Evolutionary conservation across 2,888 invertebrate genomes (phyloP).

Genomic region (Cephus sareptanus): DNA sequence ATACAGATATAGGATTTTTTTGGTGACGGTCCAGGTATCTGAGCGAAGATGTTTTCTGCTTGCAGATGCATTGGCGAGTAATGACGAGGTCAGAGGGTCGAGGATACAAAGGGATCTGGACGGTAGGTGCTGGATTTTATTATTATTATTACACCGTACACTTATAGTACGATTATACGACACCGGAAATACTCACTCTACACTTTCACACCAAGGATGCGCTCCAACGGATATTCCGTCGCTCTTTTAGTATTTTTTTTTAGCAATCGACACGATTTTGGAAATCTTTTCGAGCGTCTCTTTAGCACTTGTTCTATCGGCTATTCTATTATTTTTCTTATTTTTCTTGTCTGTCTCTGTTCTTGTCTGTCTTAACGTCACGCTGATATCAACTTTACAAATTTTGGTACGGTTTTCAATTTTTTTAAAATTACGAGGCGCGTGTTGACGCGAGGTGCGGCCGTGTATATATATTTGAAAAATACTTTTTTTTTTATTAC

Average conservation of each 20-base stretch:
- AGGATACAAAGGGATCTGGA: slow-evolving; percentile 56
- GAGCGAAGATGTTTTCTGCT: not conserved
- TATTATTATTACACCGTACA: slow-evolving; percentile 15
- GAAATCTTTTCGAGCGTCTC: slow-evolving; percentile 4
- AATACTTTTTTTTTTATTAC: slow-evolving; percentile 6
- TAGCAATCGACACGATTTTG: not conserved
- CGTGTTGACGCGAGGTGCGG: slow-evolving; percentile 62
- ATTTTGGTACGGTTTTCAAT: not conserved
- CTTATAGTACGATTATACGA: slow-evolving; percentile 28
- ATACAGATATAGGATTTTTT: not conserved
- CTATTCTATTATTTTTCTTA: slow-evolving; percentile 20
- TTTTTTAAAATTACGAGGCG: slow-evolving; percentile 35
- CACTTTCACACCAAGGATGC: slow-evolving; percentile 24
- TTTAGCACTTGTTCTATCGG: not conserved
- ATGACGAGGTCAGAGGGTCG: slow-evolving; percentile 30
- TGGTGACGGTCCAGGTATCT: not conserved
- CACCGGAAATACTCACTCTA: slow-evolving; percentile 28
- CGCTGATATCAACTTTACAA: not conserved
- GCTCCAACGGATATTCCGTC: slow-evolving; percentile 22
- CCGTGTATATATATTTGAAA: slow-evolving; percentile 47
- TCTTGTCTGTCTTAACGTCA: not conserved
- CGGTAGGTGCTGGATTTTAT: slow-evolving; percentile 46
- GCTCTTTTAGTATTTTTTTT: not conserved
- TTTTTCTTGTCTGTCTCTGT: slow-evolving; percentile 20
- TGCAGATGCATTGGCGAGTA: not conserved